These are phyloP conservation scores for Laticauda laticaudata DNA, from an alignment of 2,113 vertebrate genomes.

Conservation along the genomic window DNA sequence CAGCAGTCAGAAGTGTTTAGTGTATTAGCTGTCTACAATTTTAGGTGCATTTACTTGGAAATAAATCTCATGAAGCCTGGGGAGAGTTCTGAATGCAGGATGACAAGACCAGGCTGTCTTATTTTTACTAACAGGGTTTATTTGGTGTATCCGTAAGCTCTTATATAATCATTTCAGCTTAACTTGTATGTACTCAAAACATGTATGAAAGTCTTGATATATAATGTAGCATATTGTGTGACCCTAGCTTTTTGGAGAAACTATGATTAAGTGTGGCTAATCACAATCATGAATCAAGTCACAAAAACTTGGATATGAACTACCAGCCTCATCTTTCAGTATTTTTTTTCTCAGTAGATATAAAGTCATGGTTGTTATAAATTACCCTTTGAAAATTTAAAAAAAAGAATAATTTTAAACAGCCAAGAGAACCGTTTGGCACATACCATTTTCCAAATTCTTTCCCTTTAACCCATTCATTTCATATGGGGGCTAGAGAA, in stretches of 20 bases:
- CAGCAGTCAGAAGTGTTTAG: background rate
- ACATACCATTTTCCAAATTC: constrained; percentile 3
- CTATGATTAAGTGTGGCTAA: background rate
- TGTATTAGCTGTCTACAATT: background rate
- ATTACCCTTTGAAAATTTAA: constrained; percentile 34
- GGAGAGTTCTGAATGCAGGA: background rate
- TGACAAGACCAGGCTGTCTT: background rate
- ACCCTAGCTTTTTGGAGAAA: background rate
- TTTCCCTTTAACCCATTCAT: background rate
- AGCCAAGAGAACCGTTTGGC: background rate
- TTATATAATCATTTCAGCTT: background rate
- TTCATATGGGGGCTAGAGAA: constrained; percentile 24
- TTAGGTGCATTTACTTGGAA: background rate
- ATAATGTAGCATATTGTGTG: background rate
- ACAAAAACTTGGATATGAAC: background rate
- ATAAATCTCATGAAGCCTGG: background rate
- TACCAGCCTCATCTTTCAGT: background rate
- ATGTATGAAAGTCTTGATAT: background rate
- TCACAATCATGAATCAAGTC: background rate
- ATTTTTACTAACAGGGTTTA: background rate
- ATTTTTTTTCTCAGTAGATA: constrained; percentile 22
- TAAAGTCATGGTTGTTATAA: constrained; percentile 39
- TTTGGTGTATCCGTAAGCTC: background rate
- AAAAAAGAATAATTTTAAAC: background rate
- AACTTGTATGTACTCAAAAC: background rate